phyloP scores from a whole-genome alignment of 1,140 invertebrate species.

The Zaprionus africanus region DNA sequence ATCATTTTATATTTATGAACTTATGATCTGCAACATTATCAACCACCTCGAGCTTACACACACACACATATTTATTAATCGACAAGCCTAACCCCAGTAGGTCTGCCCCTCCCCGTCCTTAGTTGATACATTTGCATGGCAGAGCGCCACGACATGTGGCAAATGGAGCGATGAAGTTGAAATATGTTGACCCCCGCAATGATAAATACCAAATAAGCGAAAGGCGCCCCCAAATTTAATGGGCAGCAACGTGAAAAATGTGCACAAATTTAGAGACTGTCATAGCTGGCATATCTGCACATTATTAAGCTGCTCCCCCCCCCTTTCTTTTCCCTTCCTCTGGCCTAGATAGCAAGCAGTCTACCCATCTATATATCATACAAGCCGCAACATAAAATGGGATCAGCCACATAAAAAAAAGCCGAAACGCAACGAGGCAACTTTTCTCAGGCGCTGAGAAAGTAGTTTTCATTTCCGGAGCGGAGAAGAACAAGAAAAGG shows the following conservation, averaged over 20 bases:
- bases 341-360: slow-evolving; percentile 39
- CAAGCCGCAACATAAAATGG: slow-evolving; percentile 38
- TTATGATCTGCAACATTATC: not conserved
- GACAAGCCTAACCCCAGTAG: not conserved
- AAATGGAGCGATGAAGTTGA: slow-evolving; percentile 14
- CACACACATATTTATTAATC: not conserved
- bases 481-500: not conserved
- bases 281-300: slow-evolving; percentile 48
- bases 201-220: slow-evolving; percentile 34
- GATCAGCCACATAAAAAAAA: not conserved
- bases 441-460: slow-evolving; percentile 25
- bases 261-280: slow-evolving; percentile 53
- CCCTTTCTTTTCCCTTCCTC: not conserved
- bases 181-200: slow-evolving; percentile 22
- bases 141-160: slow-evolving; percentile 6
- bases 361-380: slow-evolving; percentile 8
- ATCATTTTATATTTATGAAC: not conserved
- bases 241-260: slow-evolving; percentile 46
- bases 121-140: slow-evolving; percentile 24
- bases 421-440: not conserved
- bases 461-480: slow-evolving; percentile 64
- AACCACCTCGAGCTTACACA: not conserved
- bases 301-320: slow-evolving; percentile 32
- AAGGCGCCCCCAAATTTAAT: slow-evolving; percentile 29
- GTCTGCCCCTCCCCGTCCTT: not conserved